A percentile compares a stretch with the other conserved stretches of the same genome.
These are phyloP conservation scores for Erebia epiphron DNA, from an alignment of 2,888 invertebrate genomes.

Conservation along the genomic window DNA sequence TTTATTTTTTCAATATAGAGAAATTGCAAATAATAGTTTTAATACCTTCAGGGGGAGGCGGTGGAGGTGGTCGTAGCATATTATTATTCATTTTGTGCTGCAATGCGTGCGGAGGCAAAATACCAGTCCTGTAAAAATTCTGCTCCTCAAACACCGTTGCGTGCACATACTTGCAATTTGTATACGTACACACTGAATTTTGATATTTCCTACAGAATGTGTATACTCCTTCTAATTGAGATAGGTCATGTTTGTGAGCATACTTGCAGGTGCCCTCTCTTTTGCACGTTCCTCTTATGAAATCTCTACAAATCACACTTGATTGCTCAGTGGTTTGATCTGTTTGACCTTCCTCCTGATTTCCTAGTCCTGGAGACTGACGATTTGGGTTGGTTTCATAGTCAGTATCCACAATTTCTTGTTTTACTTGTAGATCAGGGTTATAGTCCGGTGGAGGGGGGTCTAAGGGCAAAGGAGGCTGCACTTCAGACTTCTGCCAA, in stretches of 20 bases:
- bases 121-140: slow-evolving; percentile 58
- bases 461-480: slow-evolving; percentile 44
- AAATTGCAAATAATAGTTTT: not conserved
- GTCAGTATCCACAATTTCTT: slow-evolving; percentile 40
- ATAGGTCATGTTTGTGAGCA: slow-evolving; percentile 56
- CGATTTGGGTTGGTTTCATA: slow-evolving; percentile 22
- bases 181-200: slow-evolving; percentile 54
- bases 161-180: slow-evolving; percentile 65
- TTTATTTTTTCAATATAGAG: not conserved
- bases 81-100: slow-evolving; percentile 49
- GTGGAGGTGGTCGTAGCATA: slow-evolving; percentile 46
- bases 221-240: slow-evolving; percentile 10
- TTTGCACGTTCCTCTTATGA: slow-evolving; percentile 59
- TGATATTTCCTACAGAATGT: slow-evolving; percentile 68
- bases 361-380: slow-evolving; percentile 3
- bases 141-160: slow-evolving; percentile 67
- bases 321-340: slow-evolving; percentile 21
- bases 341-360: not conserved
- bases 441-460: slow-evolving; percentile 42
- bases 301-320: slow-evolving; percentile 60
- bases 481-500: slow-evolving; percentile 31
- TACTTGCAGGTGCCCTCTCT: slow-evolving; percentile 54
- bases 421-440: slow-evolving; percentile 36
- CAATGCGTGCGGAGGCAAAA: slow-evolving; percentile 56
- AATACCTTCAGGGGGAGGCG: slow-evolving; percentile 37